Base-by-base conservation (phyloP, 2,113 vertebrate genomes). In the Montifringilla adamsi region DNA sequence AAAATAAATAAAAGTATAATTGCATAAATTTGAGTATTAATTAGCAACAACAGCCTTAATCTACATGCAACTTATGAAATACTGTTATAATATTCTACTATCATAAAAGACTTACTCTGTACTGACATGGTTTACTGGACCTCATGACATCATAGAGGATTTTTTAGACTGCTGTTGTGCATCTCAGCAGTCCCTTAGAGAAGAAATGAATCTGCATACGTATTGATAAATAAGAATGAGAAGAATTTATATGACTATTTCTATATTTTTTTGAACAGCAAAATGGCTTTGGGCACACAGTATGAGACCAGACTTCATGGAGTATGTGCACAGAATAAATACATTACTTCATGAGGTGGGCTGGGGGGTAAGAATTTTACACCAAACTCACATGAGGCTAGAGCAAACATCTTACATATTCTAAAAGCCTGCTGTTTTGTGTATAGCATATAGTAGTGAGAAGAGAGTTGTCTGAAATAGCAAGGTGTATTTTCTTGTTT, bases 21-120 rank as follows among this genome's bases (percentile, higher is more conserved):
- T 64, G 13, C 31, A 46, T 91, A 80, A 79, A 74, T n/a, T 13
- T 69, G 35, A 35, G 31, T 49, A 80, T 94, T 96, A 94, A 84
- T 95, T 95, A 96, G 93, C 96, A 96, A 91, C 41, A 93, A 41
- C 4, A 66, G 58, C 30, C 68, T 87, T 95, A 87, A 93, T 93
- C 89, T 52, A 83, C 70, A 28, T 37, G 37, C 27, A 85, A 10
- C 69, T 91, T 77, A 76, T 79, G 75, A 96, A 94, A 93, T 85
- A 90, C 8, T 66, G 26, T 37, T 84, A 58, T 9, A 93, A 50
- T 58, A 46, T 78, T 12, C 31, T 22, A 89, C 30, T 67, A 60
- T 44, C n/a, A 72, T 43, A 69, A 49, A 97, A 41, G 78, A 55
- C 90, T 58, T 74, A 74, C 37, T 90, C 74, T 89, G 67, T 92